A percentile compares a stretch with the other conserved stretches of the same genome.
phyloP scores from a whole-genome alignment of 2,888 invertebrate species.

The Pherbina coryleti region DNA sequence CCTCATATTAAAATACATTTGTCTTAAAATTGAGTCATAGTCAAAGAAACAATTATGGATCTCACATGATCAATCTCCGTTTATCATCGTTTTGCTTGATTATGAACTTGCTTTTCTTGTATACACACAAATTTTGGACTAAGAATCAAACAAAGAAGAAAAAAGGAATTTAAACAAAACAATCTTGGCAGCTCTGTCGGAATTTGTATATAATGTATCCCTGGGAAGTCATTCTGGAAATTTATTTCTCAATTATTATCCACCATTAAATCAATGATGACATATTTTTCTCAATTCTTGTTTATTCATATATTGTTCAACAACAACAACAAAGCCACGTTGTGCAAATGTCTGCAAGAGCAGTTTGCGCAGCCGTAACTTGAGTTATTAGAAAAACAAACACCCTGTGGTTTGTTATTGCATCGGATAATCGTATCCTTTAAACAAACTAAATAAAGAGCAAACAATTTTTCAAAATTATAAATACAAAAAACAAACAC shows the following conservation, averaged over 20 bases:
- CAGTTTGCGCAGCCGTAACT: slow-evolving; percentile 27
- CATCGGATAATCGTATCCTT: slow-evolving; percentile 29
- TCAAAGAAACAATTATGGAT: too few relatives aligned
- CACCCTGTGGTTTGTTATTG: background rate
- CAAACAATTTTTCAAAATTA: background rate
- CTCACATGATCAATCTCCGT: too few relatives aligned
- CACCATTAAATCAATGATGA: slow-evolving; percentile 36
- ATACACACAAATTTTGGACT: too few relatives aligned
- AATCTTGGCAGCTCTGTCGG: too few relatives aligned
- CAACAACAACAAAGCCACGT: background rate
- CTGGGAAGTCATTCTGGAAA: background rate
- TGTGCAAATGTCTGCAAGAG: background rate
- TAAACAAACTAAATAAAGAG: background rate
- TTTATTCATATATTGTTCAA: background rate
- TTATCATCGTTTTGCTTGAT: too few relatives aligned
- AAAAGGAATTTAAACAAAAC: too few relatives aligned
- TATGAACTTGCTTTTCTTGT: too few relatives aligned
- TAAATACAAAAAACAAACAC: background rate
- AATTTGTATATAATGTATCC: too few relatives aligned
- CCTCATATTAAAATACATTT: too few relatives aligned
- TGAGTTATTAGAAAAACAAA: slow-evolving; percentile 13
- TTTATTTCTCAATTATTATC: slow-evolving; percentile 32
- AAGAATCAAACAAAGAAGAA: background rate
- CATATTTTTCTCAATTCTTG: background rate
- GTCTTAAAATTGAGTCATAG: too few relatives aligned